Evolutionary conservation across 2,113 vertebrate genomes (phyloP).

Genomic region (Microtus richardsoni): DNA sequence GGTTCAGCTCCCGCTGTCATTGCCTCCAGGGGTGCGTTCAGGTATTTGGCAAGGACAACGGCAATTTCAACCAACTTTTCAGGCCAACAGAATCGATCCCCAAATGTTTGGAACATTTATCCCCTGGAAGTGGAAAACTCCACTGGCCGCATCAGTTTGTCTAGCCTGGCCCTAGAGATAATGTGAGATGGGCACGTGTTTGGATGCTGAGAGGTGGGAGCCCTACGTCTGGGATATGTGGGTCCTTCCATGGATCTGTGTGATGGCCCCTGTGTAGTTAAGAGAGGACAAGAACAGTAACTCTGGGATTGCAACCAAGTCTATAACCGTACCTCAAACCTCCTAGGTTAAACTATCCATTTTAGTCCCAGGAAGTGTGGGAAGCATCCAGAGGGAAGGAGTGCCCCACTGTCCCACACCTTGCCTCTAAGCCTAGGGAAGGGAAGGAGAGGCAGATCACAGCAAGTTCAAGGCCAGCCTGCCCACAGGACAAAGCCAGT

Average conservation of each 20-base stretch:
- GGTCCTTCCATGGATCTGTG: not conserved
- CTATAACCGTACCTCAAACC: not conserved
- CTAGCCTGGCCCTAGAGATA: not conserved
- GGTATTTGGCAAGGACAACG: constrained; percentile 53
- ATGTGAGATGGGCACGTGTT: too few relatives aligned
- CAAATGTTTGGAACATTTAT: constrained; percentile 24
- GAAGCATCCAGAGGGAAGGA: not conserved
- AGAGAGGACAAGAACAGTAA: not conserved
- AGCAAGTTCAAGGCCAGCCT: not conserved
- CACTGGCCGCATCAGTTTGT: not conserved
- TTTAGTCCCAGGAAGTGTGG: not conserved
- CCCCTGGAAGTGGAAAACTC: not conserved
- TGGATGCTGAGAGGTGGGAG: not conserved
- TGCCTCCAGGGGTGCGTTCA: not conserved
- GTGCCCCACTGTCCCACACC: not conserved
- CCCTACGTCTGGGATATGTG: not conserved
- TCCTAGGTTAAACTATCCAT: not conserved
- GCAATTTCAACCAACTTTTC: not conserved
- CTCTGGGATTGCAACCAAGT: not conserved
- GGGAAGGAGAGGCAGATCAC: not conserved
- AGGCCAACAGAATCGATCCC: not conserved
- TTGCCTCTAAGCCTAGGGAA: too few relatives aligned
- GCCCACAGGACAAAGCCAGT: too few relatives aligned
- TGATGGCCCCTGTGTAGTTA: not conserved
- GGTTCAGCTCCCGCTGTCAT: not conserved